These are phyloP conservation scores for Sericinus montela DNA, from an alignment of 2,888 invertebrate species.

Conservation along the genomic window DNA sequence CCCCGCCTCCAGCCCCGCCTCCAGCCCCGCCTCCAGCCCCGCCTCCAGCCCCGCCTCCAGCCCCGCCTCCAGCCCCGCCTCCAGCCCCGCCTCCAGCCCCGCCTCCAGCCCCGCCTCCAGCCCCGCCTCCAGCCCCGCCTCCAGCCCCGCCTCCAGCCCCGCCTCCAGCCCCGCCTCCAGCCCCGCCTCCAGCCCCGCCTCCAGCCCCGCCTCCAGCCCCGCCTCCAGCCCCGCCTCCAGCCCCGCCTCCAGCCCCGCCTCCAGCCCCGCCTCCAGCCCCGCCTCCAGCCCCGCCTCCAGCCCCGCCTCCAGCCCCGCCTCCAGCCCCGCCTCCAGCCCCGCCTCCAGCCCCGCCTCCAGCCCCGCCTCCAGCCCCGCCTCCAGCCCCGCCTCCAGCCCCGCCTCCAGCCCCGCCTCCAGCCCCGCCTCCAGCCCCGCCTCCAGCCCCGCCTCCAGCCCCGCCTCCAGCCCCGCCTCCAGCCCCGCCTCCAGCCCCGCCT, in stretches of 20 bases:
- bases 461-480: constrained; percentile 63
- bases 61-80: constrained; percentile 65
- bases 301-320: constrained; percentile 47
- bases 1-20: too few species aligned
- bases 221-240: too few species aligned
- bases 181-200: constrained; percentile 30
- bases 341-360: constrained; percentile 57
- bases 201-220: constrained; percentile 75
- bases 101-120: constrained; percentile 58
- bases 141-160: constrained; percentile 56
- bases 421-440: too few species aligned
- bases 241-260: constrained; percentile 24
- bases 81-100: constrained; percentile 26
- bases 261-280: constrained; percentile 65
- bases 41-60: constrained; percentile 22
- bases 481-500: constrained; percentile 25
- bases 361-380: constrained; percentile 63
- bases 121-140: constrained; percentile 26
- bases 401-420: constrained; percentile 74
- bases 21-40: too few species aligned
- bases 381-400: constrained; percentile 24
- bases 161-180: constrained; percentile 64
- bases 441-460: too few species aligned
- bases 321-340: constrained; percentile 34
- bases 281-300: constrained; percentile 25